Evolutionary conservation across 2,113 vertebrate species (phyloP), one percentile per base, ranked within the genome.

Genomic region (Xenopus laevis): DNA sequence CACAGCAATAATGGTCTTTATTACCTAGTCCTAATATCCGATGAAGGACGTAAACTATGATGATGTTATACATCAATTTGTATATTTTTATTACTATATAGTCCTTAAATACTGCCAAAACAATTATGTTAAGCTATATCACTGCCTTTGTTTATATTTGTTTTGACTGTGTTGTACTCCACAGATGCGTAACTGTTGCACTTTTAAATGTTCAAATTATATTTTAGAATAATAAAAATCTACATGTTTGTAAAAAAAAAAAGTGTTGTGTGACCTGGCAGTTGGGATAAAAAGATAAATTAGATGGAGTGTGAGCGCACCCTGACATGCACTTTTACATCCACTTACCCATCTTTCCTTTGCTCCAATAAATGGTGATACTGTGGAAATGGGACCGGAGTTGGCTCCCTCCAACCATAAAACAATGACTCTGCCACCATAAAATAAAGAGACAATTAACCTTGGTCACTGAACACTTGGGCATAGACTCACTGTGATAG

Each of bases 1-100:
- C 85, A 87, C 72, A 79, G 86, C 85, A 18, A 23, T 61, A 60
- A 17, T 45, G 10, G 85, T 87, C 85, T 91, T 85, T 86, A 86
- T 79, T 74, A 88, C 90, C 86, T 78, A 85, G 86, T 88, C 87
- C 87, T 89, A 83, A 87, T 89, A 84, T 84, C 81, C 88, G 85
- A 89, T 86, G 84, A 87, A 87, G 90, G 89, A 92, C 87, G 65
- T 85, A 81, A 89, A 88, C 89, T 89, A 87, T 85, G 86, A 81
- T 93, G 93, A 94, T 95, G 94, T 96, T 91, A 93, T 94, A 94
- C 93, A 95, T 95, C 93, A 87, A 89, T 91, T 84, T 91, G 89
- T 92, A 92, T 93, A 91, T 90, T 90, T 90, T 87, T 92, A 90
- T 90, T 92, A 90, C 91, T 89, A 85, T 84, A 85, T 88, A 90